phyloP scores from a whole-genome alignment of 2,797 vertebrate genomes.

The Anomalospiza imberbis region DNA sequence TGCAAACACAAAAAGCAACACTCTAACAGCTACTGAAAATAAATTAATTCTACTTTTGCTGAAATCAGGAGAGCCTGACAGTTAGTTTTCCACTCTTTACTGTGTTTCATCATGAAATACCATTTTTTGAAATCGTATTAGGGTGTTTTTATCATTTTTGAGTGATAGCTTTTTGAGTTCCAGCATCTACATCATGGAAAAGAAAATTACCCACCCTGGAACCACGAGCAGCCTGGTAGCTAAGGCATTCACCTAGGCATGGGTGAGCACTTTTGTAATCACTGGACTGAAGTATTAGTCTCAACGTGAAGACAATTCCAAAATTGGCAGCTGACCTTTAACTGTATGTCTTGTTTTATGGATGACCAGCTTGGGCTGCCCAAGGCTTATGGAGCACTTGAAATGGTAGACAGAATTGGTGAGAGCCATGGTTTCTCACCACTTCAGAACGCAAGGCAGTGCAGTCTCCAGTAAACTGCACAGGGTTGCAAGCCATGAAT shows the following conservation, averaged over 20 bases:
- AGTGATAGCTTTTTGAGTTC: background rate
- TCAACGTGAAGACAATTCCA: background rate
- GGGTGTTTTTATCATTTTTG: background rate
- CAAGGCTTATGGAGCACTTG: background rate
- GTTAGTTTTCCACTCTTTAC: background rate
- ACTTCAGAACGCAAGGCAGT: background rate
- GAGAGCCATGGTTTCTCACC: background rate
- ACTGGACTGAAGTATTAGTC: background rate
- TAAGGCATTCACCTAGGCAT: background rate
- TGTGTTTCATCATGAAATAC: background rate
- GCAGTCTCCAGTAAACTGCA: background rate
- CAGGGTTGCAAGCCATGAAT: conserved; percentile 21
- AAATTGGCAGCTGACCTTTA: background rate
- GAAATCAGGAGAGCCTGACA: background rate
- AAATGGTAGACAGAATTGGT: background rate
- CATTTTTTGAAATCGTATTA: background rate
- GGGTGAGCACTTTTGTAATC: background rate
- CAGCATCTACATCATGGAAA: background rate
- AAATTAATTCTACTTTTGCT: background rate
- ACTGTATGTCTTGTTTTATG: background rate
- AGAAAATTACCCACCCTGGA: background rate
- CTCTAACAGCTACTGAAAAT: background rate
- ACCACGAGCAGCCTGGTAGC: background rate
- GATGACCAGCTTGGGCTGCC: background rate
- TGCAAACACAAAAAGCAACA: background rate